Conservation (phyloP, 64 coral and sea anemone species). For the Acropora yongei region DNA sequence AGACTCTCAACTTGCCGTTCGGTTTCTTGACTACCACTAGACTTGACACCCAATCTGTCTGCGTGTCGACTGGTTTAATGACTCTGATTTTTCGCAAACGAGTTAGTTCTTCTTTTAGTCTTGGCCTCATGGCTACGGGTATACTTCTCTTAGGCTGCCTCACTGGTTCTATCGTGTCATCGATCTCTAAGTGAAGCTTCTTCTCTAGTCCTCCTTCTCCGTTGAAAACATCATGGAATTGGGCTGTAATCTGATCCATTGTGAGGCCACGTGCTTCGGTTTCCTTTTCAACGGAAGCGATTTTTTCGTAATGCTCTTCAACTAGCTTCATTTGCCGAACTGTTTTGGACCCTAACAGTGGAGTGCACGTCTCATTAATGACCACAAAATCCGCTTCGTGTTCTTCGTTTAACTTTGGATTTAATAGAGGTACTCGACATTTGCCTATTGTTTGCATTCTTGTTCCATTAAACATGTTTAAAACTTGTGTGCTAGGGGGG, state of each 20-base stretch:
- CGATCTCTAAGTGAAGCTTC: slow-evolving; percentile 4
- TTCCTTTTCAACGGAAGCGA: neutral
- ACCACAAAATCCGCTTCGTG: neutral
- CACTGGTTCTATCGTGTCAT: neutral
- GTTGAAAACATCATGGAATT: slow-evolving; percentile 20
- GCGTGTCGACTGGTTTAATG: neutral
- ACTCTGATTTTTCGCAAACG: neutral
- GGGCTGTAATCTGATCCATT: slow-evolving; percentile 1
- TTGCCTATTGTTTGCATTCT: neutral
- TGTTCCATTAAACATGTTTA: neutral
- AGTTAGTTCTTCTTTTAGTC: neutral
- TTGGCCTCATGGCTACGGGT: slow-evolving; percentile 4
- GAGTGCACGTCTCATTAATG: neutral
- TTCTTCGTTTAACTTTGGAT: neutral
- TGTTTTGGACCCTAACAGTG: slow-evolving; percentile 20
- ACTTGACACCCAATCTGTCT: slow-evolving; percentile 20
- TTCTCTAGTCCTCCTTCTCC: slow-evolving; percentile 15
- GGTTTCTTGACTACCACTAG: slow-evolving; percentile 8
- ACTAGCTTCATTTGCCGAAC: neutral
- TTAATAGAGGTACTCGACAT: neutral
- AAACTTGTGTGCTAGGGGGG: no score
- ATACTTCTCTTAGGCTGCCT: slow-evolving; percentile 10
- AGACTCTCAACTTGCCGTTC: no score
- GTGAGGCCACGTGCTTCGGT: neutral
- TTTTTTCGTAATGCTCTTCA: slow-evolving; percentile 9